Evolutionary conservation across 2,888 invertebrate genomes (phyloP), one percentile per base, ranked within the genome.

Genomic region (Omphaloscelis lunosa): DNA sequence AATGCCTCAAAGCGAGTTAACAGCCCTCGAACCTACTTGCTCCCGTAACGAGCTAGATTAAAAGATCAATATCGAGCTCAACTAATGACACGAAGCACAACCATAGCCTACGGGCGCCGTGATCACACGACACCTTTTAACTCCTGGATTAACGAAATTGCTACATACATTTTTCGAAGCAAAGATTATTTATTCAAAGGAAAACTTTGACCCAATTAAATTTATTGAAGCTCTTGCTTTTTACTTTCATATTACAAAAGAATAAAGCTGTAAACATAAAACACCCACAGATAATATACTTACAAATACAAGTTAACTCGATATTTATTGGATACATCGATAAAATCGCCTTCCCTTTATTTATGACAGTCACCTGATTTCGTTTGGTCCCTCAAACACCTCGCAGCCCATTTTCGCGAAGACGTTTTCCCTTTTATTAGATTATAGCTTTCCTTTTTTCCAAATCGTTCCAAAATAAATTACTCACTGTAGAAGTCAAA

Each of bases 241-340:
- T 66, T 65, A 76, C 27, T 58, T 78, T 51, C 34, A 68, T 65
- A 61, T 63, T n/a, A 69, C 45, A 63, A 68, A 85, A 53, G 20
- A 41, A 68, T 68, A 85, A 82, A 82, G 59, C 48, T 51, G 41
- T 65, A 53, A 75, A 77, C 61, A 83, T 85, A 69, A 82, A 85
- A 76, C 72, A 72, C 58, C 72, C 72, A 34, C 53, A 77, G 77
- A 53, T 83, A 75, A 72, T 75, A 74, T 80, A 63, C 41, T 72
- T 70, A 72, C 69, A 72, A 86, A 84, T 73, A 75, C 58, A 75
- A 84, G 72, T 71, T 74, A 84, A 78, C 82, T 80, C 72, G 84
- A 84, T 81, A 87, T 87, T 87, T 87, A 85, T 85, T 85, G 85
- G 82, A 85, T 72, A 87, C 85, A 79, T 85, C 87, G 87, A 84